Conservation (phyloP, 1,140 invertebrate genomes). For the Archegozetes longisetosus region DNA sequence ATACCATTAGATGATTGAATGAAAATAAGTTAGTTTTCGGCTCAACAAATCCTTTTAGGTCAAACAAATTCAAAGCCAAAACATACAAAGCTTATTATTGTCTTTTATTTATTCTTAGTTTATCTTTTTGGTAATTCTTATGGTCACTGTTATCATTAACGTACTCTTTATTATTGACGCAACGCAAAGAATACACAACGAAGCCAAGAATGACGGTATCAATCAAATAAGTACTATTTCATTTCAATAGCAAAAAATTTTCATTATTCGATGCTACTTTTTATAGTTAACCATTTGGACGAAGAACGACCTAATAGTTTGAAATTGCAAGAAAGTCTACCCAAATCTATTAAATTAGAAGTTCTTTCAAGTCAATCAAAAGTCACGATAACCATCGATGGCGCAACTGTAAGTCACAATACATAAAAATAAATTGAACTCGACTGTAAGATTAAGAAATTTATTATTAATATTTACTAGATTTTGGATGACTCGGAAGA, state of each 20-base stretch:
- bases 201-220: too few relatives aligned
- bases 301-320: neutral
- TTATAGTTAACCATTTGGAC: neutral
- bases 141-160: conserved; percentile 38
- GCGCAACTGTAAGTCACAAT: conserved; percentile 35
- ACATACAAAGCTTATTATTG: too few relatives aligned
- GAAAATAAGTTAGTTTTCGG: too few relatives aligned
- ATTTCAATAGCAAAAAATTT: neutral
- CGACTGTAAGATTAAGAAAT: neutral
- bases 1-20: too few relatives aligned
- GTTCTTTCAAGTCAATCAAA: conserved; percentile 40
- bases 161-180: conserved; percentile 41
- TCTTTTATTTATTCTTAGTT: too few relatives aligned
- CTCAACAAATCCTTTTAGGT: too few relatives aligned
- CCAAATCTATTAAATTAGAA: conserved; percentile 34
- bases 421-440: neutral
- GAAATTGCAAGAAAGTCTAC: too few relatives aligned
- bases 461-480: conserved; percentile 26
- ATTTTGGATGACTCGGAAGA: conserved; percentile 41
- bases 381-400: conserved; percentile 40
- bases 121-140: conserved; percentile 32
- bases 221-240: conserved; percentile 15
- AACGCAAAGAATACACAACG: conserved; percentile 31
- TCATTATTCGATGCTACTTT: neutral
- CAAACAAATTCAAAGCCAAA: too few relatives aligned